Base-by-base conservation (phyloP, 2,797 vertebrate genomes). In the Pelobates cultripes region DNA sequence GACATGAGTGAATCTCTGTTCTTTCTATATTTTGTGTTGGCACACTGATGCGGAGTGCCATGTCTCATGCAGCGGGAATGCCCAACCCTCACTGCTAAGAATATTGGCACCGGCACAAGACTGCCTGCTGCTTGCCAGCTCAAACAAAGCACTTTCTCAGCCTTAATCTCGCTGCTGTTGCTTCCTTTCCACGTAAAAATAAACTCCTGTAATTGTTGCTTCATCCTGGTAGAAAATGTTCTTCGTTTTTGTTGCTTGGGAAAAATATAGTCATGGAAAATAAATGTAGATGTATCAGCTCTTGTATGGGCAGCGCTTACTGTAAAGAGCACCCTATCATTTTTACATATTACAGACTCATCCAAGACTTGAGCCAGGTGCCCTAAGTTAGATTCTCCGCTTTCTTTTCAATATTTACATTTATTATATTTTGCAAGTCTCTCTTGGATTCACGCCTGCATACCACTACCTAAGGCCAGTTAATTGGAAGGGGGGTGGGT, bases 161-260 rank as follows among this genome's bases (percentile, higher is more conserved):
- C 57, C 14, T 13, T 77, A 77, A 67, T 82, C 75, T 68, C 53
- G 7, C 3, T 43, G 43, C 66, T 57, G 13, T 14, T 51, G 47
- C 70, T 83, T 78, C 81, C 70, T 78, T 67, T 83, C 63, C 17
- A 47, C 42, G 55, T 47, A 57, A 63, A 68, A 12, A 73, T 45
- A 73, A 4, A 68, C 47, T 73, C 14, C 17, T 68, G 47, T 70
- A 40, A 75, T 80, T 73, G 68, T 70, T 75, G 17, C 53, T 73
- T 67, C 47, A 68, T 82, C 55, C 47, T 77, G 73, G n/a, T 67
- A 71, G n/a, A 82, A 69, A 77, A 55, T 3, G 42, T 42, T 4
- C n/a, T 41, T n/a, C 14, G 43, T 28, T 43, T 77, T 42, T n/a
- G 14, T 43, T 53, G 43, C 43, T 60, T 68, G 42, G 42, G 40